Base-by-base conservation (phyloP, 1,140 invertebrate genomes). In the Temnothorax curvispinosus region DNA sequence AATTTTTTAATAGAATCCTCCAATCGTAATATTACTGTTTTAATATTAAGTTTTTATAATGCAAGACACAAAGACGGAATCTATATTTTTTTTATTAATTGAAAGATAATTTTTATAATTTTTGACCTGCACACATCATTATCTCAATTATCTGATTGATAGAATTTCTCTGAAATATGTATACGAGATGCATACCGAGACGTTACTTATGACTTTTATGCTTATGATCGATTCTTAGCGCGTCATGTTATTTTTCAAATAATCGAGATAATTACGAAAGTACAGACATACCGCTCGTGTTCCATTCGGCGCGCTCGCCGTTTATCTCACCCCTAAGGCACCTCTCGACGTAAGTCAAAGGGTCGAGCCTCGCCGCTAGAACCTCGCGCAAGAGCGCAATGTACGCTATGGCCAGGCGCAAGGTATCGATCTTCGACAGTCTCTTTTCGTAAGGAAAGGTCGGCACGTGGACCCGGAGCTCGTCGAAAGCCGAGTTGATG, bases 391-490 rank as follows among this genome's bases (percentile, higher is more conserved):
- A 96, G 38, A 99, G 96, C 2, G 98, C 98, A 76, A 99, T 99
- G 94, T 99, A 99, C 0, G 99, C 98, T 80, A 99, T 99, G 21
- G 99, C 99, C 76, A 99, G 95, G 3, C 99, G 97, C 1, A 99
- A 96, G 0, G 99, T 99, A 95, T 99, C 99, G 87, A 99, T 99
- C 96, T 99, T 99, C 86, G 98, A 99, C 3, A 99, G 96, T 4
- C 99, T 96, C 94, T 99, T 99, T 95, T 99, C 99, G 93, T 99
- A 99, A 0, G 99, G 99, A 95, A 99, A 99, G 62, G 99, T 99
- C 47, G 99, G 99, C 85, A 99, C 99, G 95, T 99, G 98, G 81
- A 98, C 97, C 72, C 98, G 96, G 88, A 99, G 96, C 95, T 99
- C 98, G 96, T 99, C 98, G 96, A 99, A 99, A 94, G 99, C 99